Base-by-base conservation (phyloP, 2,113 vertebrate species). In the Ptychochromis oligacanthus region DNA sequence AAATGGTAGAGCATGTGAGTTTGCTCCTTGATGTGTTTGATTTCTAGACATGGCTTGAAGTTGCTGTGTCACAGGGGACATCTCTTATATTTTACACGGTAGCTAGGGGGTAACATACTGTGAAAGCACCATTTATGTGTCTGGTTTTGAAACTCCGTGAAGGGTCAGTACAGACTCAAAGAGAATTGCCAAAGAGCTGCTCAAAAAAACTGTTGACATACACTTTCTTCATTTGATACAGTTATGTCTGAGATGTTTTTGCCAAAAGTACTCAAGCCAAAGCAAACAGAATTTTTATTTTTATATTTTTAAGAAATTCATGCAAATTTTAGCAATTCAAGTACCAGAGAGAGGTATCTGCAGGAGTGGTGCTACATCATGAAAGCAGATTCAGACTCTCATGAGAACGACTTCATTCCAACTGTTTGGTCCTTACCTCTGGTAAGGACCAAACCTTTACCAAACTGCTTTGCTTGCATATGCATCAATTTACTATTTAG, bases 71-170 rank as follows among this genome's bases (percentile, higher is more conserved):
- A 56, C 31, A 11, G 79, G 90, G 87, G 88, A 86, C 38, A 4
- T 34, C 61, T 82, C 81, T 80, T 86, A 87, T 91, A 91, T 91
- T 88, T 89, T 87, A 79, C 82, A 85, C 87, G 80, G 59, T 75
- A 67, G 84, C 90, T 81, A 15, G 59, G 81, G 80, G 85, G 85
- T 22, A 79, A 86, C 75, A 1, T 20, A 80, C 58, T 57, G 74
- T 14, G 67, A 87, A 88, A 87, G 91, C 91, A 89, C 64, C 58
- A 85, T 75, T 90, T 86, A 74, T 72, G 85, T 79, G 83, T 70
- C 60, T 81, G 77, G 28, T 83, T 88, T 83, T 59, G 31, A 90
- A 82, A 88, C 83, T 85, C 79, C 24, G 55, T 56, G 56, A 88
- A 56, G 83, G 87, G 87, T 91, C 89, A 85, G 46, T 17, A 5